Evolutionary conservation across 1,140 invertebrate genomes (phyloP).

Genomic region (Orius laevigatus): DNA sequence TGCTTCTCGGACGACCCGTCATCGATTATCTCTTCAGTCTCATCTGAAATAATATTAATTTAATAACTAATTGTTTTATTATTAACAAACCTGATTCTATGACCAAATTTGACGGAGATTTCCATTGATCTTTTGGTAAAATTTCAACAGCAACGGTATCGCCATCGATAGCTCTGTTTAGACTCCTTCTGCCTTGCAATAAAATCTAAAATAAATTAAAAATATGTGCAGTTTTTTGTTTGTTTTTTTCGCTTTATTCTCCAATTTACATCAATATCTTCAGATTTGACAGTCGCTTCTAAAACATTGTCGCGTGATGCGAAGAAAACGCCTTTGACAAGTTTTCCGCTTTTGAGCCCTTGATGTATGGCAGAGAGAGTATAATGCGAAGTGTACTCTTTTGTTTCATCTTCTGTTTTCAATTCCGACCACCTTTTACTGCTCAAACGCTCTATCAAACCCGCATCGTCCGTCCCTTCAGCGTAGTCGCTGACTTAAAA

Average conservation of each 20-base stretch:
- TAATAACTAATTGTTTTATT: neutral
- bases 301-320: conserved; percentile 83
- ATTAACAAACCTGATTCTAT: conserved; percentile 37
- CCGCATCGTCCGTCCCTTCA: conserved; percentile 39
- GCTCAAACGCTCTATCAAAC: conserved; percentile 65
- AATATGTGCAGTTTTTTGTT: neutral
- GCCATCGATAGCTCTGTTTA: conserved; percentile 93
- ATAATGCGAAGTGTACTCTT: conserved; percentile 73
- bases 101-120: conserved; percentile 59
- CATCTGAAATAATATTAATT: conserved; percentile 7
- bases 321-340: conserved; percentile 69
- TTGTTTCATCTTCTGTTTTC: conserved; percentile 33
- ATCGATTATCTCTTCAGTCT: conserved; percentile 26
- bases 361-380: conserved; percentile 54
- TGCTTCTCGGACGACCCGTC: conserved; percentile 35
- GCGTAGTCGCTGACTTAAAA: conserved; percentile 54
- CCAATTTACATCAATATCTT: conserved; percentile 33
- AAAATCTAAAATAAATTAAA: conserved; percentile 44
- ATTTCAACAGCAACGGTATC: conserved; percentile 88
- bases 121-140: conserved; percentile 81
- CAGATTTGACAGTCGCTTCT: conserved; percentile 79
- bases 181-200: conserved; percentile 68
- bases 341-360: conserved; percentile 61
- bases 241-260: too few species aligned
- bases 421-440: conserved; percentile 42